Conservation (phyloP, 2,797 vertebrate species). For the Girardinus metallicus region DNA sequence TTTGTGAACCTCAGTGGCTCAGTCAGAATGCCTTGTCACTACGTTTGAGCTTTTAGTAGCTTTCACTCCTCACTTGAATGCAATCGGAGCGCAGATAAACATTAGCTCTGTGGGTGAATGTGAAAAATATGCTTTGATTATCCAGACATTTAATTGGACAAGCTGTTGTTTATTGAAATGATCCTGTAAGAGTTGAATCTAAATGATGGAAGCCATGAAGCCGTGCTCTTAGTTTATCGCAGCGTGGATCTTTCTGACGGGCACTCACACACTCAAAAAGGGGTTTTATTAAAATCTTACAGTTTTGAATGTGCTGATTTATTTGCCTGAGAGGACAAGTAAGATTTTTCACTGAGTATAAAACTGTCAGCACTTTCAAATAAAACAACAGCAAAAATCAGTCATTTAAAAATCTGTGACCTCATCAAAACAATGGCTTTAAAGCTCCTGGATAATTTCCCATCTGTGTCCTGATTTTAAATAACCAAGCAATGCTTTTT, state of each 20-base stretch:
- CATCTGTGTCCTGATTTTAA: conserved; percentile 40
- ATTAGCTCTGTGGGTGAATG: not conserved
- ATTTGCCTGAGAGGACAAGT: not conserved
- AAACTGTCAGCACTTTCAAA: conserved; percentile 25
- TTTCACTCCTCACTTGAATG: conserved; percentile 21
- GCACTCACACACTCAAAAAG: not conserved
- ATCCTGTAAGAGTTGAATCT: not conserved
- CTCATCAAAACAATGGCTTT: conserved; percentile 51
- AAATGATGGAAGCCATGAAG: not conserved
- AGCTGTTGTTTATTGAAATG: not conserved
- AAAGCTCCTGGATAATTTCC: conserved; percentile 38
- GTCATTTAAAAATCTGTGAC: conserved; percentile 41
- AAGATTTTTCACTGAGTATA: conserved; percentile 3
- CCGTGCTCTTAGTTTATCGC: not conserved
- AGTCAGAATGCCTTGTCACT: not conserved
- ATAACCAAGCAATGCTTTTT: conserved; percentile 34
- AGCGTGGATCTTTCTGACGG: not conserved
- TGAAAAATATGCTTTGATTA: not conserved
- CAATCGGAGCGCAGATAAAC: conserved; percentile 14
- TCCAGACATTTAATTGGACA: not conserved
- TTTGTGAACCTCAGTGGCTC: not conserved
- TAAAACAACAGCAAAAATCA: not conserved
- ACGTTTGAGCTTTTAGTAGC: not conserved
- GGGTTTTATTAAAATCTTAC: not conserved
- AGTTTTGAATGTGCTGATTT: not conserved